These are phyloP conservation scores for Trichogramma evanescens DNA, from an alignment of 2,888 invertebrate genomes.

Conservation along the genomic window DNA sequence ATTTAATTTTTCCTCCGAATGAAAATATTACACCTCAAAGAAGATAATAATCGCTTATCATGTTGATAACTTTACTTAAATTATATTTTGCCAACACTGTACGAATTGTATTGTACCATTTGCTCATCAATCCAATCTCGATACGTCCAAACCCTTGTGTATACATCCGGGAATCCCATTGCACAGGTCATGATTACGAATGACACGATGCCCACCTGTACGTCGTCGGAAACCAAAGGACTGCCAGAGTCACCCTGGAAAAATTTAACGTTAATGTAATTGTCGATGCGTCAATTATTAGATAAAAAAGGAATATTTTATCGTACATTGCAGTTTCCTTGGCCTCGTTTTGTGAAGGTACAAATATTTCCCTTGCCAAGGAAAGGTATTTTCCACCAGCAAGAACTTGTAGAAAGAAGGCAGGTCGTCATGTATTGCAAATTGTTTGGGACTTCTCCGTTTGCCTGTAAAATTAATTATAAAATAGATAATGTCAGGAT, in stretches of 20 bases:
- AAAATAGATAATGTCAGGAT: neutral
- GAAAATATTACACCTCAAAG: too few relatives aligned
- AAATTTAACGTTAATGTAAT: neutral
- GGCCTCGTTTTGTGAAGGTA: constrained; percentile 33
- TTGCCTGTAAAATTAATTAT: neutral
- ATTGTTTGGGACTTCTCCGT: neutral
- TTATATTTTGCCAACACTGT: too few relatives aligned
- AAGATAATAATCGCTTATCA: too few relatives aligned
- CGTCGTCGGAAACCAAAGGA: constrained; percentile 27
- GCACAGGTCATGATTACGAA: constrained; percentile 29
- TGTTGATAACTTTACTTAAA: too few relatives aligned
- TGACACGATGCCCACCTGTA: constrained; percentile 34
- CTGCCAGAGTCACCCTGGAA: constrained; percentile 26
- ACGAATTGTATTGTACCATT: too few relatives aligned
- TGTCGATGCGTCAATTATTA: too few relatives aligned
- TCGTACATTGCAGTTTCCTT: constrained; percentile 39
- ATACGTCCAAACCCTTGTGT: constrained; percentile 26
- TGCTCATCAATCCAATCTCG: constrained; percentile 23
- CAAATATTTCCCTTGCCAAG: constrained; percentile 29
- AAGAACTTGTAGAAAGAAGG: neutral
- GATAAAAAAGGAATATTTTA: neutral
- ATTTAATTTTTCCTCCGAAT: too few relatives aligned
- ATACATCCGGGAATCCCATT: constrained; percentile 28
- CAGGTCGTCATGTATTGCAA: neutral
- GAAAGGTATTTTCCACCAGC: neutral